These are phyloP conservation scores for Anguilla anguilla DNA, from an alignment of 2,797 vertebrate genomes.

Conservation along the genomic window DNA sequence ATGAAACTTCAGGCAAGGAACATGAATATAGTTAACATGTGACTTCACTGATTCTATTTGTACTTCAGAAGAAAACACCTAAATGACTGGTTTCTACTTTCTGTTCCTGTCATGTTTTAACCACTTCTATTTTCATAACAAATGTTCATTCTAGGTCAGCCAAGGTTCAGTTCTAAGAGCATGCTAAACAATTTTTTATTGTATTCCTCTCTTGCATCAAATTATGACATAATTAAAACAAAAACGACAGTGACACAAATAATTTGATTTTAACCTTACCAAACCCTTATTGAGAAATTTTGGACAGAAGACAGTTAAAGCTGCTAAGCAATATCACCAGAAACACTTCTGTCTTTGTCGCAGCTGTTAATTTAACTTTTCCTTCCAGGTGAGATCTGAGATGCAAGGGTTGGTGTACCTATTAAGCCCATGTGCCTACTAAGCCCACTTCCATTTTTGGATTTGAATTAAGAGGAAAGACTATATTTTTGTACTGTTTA, in stretches of 20 bases:
- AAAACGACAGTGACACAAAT: not conserved
- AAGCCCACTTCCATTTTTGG: not conserved
- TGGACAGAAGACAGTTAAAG: not conserved
- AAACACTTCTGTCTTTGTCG: not conserved
- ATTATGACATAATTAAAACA: not conserved
- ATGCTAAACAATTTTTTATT: not conserved
- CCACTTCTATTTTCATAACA: constrained; percentile 20
- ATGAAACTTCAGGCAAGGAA: not conserved
- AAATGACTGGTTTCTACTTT: constrained; percentile 19
- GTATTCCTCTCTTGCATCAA: not conserved
- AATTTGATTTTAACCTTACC: not conserved
- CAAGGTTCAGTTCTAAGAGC: not conserved
- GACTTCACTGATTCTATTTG: constrained; percentile 11
- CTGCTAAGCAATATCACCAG: not conserved
- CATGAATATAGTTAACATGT: not conserved
- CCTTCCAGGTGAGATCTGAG: not conserved
- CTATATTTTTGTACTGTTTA: not conserved
- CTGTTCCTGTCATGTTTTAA: constrained; percentile 19
- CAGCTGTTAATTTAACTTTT: not conserved
- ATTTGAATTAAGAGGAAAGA: not conserved
- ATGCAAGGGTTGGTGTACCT: not conserved
- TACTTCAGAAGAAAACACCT: constrained; percentile 15
- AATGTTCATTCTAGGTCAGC: not conserved
- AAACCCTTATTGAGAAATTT: not conserved
- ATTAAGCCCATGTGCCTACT: not conserved